Evolutionary conservation across 2,888 invertebrate genomes (phyloP), one percentile per base, ranked within the genome.

Genomic region (Pammene fasciana): DNA sequence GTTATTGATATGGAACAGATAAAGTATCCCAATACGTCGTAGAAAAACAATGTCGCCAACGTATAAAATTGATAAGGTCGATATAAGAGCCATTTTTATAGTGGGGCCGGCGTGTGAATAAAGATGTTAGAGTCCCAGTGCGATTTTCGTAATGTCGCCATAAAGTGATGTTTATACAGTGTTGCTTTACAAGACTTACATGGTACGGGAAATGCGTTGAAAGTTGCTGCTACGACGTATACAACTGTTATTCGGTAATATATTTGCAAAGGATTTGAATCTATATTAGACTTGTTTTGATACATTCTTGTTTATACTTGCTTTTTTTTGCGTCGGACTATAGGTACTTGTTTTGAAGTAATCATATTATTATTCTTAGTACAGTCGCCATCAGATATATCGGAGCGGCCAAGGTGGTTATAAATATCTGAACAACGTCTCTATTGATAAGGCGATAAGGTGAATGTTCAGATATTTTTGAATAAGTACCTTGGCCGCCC

Each of bases 11-110:
- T 72, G 68, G 74, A 75, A 74, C 72, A 78, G 76, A 81, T 80
- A 82, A 81, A 76, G 75, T 71, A 71, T 67, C 70, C 73, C 72
- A 71, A 71, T 72, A 72, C 65, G 67, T 67, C 68, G 66, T 72
- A 61, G 62, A 68, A 72, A 72, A 66, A 70, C 67, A 66, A 75
- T 76, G 76, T 79, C 75, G 74, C 74, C 73, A 73, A 71, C 72
- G 72, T 76, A 81, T 79, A 78, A 80, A 79, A 76, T 77, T 80
- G 80, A 82, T 81, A 81, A 81, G 81, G 73, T 68, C 73, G 74
- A 70, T 66, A 65, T 70, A 70, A 70, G 59, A 67, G 56, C 66
- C 61, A 65, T 70, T 73, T 77, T 77, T 76, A 74, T 74, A 71
- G 72, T 72, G 65, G 67, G 71, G 68, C 68, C 57, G 56, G 54